Conservation (phyloP, 37 sponge, comb jelly and placozoan genomes). For the Mnemiopsis leidyi region DNA sequence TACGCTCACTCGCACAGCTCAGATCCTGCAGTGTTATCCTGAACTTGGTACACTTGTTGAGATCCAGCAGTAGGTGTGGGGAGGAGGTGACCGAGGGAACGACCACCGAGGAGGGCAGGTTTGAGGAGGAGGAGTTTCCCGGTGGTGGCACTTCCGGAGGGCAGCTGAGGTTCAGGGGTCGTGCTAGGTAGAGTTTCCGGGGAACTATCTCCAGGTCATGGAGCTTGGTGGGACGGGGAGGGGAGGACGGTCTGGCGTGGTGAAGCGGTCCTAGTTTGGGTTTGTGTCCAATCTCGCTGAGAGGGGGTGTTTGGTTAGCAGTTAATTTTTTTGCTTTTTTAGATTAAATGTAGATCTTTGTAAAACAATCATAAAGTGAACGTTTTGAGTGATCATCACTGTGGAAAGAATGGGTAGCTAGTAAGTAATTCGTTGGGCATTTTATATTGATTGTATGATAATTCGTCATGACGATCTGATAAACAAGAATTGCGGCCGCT, state of each 20-base stretch:
- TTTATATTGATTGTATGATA: too few relatives aligned
- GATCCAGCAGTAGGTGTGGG: conserved; percentile 15
- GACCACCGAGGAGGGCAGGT: not conserved
- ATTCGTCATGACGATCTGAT: too few relatives aligned
- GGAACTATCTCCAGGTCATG: conserved; percentile 8
- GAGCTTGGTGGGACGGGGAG: not conserved
- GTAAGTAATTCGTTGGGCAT: too few relatives aligned
- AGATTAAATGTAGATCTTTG: too few relatives aligned
- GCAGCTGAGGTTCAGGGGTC: not conserved
- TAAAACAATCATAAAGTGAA: too few relatives aligned
- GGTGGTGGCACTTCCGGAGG: not conserved
- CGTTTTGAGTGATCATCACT: too few relatives aligned
- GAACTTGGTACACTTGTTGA: conserved; percentile 16
- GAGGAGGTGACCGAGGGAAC: not conserved
- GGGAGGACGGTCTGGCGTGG: not conserved
- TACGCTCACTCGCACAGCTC: not conserved
- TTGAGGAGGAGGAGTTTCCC: not conserved
- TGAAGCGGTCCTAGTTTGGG: not conserved
- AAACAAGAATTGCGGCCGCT: too few relatives aligned
- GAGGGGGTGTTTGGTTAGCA: too few relatives aligned
- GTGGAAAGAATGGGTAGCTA: too few relatives aligned
- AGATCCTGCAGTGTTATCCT: not conserved
- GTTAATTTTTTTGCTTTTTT: too few relatives aligned
- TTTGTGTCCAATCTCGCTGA: not conserved
- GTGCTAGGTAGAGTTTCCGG: conserved; percentile 9